A percentile compares a stretch with the other conserved stretches of the same genome.
These are phyloP conservation scores for Caenorhabditis panamensis DNA, from an alignment of 2,888 invertebrate genomes.

Conservation along the genomic window DNA sequence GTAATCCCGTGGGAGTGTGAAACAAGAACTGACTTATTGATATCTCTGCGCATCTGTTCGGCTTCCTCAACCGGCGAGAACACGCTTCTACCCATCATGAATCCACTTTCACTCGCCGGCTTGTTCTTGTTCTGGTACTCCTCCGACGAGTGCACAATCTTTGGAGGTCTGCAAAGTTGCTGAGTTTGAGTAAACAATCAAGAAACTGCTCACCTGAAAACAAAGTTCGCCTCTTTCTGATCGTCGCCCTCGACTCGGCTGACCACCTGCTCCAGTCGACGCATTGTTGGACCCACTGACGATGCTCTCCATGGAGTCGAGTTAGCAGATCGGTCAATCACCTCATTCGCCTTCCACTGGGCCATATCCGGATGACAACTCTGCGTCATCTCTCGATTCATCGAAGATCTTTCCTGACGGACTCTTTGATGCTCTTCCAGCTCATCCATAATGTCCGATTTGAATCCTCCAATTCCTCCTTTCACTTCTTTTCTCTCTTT, in stretches of 20 bases:
- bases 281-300: conserved; percentile 69
- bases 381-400: conserved; percentile 68
- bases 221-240: conserved; percentile 67
- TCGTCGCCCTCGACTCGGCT: conserved; percentile 63
- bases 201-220: conserved; percentile 58
- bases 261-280: conserved; percentile 67
- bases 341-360: conserved; percentile 63
- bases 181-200: neutral
- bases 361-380: conserved; percentile 72
- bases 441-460: conserved; percentile 61
- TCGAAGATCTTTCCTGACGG: conserved; percentile 62
- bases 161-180: conserved; percentile 53
- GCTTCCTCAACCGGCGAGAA: conserved; percentile 72
- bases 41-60: conserved; percentile 66
- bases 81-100: conserved; percentile 71
- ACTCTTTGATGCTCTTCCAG: conserved; percentile 60
- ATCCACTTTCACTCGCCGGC: conserved; percentile 30
- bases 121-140: conserved; percentile 46
- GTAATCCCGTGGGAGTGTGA: conserved; percentile 9
- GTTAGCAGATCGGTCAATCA: conserved; percentile 49
- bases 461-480: conserved; percentile 62
- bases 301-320: conserved; percentile 64
- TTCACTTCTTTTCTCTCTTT: conserved; percentile 55
- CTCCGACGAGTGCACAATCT: conserved; percentile 55
- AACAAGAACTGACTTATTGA: conserved; percentile 64